These are phyloP conservation scores for Dendroctonus valens DNA, from an alignment of 1,140 invertebrate species.

Conservation along the genomic window DNA sequence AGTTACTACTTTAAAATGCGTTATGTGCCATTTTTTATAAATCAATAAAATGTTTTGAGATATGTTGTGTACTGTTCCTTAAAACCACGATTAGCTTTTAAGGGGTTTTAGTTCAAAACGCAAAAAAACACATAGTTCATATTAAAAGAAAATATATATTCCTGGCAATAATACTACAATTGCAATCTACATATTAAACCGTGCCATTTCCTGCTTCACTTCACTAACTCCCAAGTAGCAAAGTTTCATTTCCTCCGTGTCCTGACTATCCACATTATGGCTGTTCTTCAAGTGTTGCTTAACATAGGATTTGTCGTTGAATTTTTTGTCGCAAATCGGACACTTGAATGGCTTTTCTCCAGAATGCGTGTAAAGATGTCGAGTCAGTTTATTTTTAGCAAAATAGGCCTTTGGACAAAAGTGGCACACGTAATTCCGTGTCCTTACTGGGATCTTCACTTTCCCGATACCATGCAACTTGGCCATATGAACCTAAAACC, in stretches of 20 bases:
- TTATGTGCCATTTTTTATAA: too few species aligned
- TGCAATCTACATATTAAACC: too few species aligned
- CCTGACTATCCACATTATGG: slow-evolving; percentile 20
- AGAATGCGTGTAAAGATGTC: slow-evolving; percentile 66
- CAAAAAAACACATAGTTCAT: too few species aligned
- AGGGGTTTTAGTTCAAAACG: too few species aligned
- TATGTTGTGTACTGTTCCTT: too few species aligned
- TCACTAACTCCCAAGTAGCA: too few species aligned
- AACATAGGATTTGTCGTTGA: slow-evolving; percentile 39
- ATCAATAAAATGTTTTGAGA: too few species aligned
- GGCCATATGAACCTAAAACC: slow-evolving; percentile 36
- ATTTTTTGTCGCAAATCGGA: slow-evolving; percentile 59
- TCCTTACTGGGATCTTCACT: slow-evolving; percentile 32
- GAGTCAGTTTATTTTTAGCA: slow-evolving; percentile 58
- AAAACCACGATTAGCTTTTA: too few species aligned
- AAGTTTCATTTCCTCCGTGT: not conserved
- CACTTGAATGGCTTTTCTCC: slow-evolving; percentile 68
- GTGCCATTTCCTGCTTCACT: too few species aligned
- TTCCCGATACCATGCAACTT: slow-evolving; percentile 34
- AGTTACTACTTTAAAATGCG: too few species aligned
- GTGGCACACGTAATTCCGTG: slow-evolving; percentile 34
- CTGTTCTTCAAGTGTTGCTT: slow-evolving; percentile 35
- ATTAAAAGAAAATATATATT: too few species aligned
- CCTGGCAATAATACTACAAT: too few species aligned
- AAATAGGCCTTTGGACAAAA: slow-evolving; percentile 55